Conservation (phyloP, 2,888 invertebrate species). For the Habrosyne pyritoides region DNA sequence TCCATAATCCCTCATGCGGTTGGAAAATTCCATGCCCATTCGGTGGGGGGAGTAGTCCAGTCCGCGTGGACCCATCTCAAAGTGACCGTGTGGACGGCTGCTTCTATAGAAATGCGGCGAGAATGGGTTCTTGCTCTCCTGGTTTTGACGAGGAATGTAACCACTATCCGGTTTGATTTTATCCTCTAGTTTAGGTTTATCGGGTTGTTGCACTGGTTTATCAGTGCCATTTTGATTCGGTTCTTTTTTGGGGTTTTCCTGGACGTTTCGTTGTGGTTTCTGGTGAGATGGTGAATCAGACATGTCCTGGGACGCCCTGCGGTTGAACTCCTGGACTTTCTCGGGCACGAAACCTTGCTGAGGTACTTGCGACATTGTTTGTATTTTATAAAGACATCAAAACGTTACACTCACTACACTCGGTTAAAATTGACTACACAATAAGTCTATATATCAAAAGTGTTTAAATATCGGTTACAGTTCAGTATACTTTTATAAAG, state of each 20-base stretch:
- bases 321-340: constrained; percentile 73
- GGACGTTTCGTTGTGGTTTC: constrained; percentile 33
- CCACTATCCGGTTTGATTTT: constrained; percentile 55
- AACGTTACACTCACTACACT: constrained; percentile 41
- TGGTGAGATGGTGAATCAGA: constrained; percentile 52
- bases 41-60: constrained; percentile 78
- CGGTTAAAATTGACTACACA: constrained; percentile 47
- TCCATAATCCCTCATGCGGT: constrained; percentile 69
- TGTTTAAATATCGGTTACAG: constrained; percentile 28
- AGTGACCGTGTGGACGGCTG: constrained; percentile 71
- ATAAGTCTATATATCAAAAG: constrained; percentile 55
- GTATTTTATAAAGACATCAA: constrained; percentile 53
- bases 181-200: constrained; percentile 22
- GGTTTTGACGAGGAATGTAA: constrained; percentile 50
- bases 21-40: constrained; percentile 69
- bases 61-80: constrained; percentile 79
- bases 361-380: constrained; percentile 72
- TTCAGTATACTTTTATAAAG: constrained; percentile 33
- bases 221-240: constrained; percentile 50
- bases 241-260: constrained; percentile 60
- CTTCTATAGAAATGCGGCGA: constrained; percentile 69
- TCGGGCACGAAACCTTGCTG: constrained; percentile 74
- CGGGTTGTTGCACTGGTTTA: constrained; percentile 26
- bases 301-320: constrained; percentile 71
- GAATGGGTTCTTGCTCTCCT: constrained; percentile 73